Evolutionary conservation across 2,888 invertebrate species (phyloP), one percentile per base, ranked within the genome.

Genomic region (Spialia ferax): DNA sequence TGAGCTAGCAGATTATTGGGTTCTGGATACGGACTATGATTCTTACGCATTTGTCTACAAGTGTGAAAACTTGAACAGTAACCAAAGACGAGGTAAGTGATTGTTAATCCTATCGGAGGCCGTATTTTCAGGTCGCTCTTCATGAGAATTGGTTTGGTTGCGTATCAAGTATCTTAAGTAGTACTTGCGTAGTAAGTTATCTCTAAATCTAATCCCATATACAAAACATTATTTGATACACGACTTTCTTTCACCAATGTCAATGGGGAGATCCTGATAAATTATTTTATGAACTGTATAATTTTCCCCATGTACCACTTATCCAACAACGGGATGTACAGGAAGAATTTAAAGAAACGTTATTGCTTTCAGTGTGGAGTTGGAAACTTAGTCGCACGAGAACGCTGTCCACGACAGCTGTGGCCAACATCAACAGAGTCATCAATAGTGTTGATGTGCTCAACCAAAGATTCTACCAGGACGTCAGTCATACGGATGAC

Each of bases 11-110:
- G 78, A 81, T 32, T 81, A 82, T 61, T 82, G 76, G 77, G 75
- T 86, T 20, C 73, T 85, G 18, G 83, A 93, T 55, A 96, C 96
- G 0, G 96, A 96, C 78, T 96, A 96, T 76, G 87, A 88, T 0
- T 88, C 90, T 56, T 96, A 94, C 73, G 87, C 95, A 0, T 91
- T 96, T 0, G 94, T 95, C 0, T 96, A 95, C 91, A 94, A 95
- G 45, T 96, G 96, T 75, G 81, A 79, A 0, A 89, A 94, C 73
- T 81, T 92, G 22, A 85, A 75, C 56, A 26, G 13, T 1, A 74
- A 83, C 23, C 74, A 72, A 48, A 75, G 80, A 71, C 74, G 75
- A 79, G 79, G 82, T 81, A 73, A 72, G n/a, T 38, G 13, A 35
- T 11, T 29, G 7, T 8, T n/a, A n/a, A n/a, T n/a, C n/a, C n/a